Conservation (phyloP, 2,113 vertebrate species). For the Cheilinus undulatus region DNA sequence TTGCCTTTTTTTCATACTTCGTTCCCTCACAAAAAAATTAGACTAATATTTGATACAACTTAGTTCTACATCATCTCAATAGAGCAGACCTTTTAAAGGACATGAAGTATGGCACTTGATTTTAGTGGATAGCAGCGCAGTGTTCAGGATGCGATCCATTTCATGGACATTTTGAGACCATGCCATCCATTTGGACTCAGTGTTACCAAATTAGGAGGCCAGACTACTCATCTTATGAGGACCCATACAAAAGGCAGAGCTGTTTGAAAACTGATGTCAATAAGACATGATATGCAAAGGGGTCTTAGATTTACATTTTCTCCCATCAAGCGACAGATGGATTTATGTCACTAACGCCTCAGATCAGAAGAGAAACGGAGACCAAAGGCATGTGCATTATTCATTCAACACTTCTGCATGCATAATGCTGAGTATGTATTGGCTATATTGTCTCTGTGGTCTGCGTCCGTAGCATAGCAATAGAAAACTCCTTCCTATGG, state of each 20-base stretch:
- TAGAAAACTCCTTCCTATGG: slow-evolving; percentile 61
- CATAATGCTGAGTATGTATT: slow-evolving; percentile 74
- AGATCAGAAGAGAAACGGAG: slow-evolving; percentile 74
- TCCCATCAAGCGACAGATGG: slow-evolving; percentile 77
- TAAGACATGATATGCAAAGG: slow-evolving; percentile 76
- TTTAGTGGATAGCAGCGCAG: background rate
- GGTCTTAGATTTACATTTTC: slow-evolving; percentile 79
- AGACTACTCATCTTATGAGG: slow-evolving; percentile 63
- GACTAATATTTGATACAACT: background rate
- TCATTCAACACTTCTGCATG: slow-evolving; percentile 69
- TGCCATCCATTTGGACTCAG: slow-evolving; percentile 42
- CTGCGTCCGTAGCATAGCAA: slow-evolving; percentile 49
- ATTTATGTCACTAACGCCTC: slow-evolving; percentile 75
- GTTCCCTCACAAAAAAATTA: background rate
- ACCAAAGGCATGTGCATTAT: slow-evolving; percentile 76
- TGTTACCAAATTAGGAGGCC: slow-evolving; percentile 55
- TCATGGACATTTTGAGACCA: slow-evolving; percentile 9
- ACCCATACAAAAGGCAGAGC: slow-evolving; percentile 65
- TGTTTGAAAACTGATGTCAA: slow-evolving; percentile 74
- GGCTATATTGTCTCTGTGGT: slow-evolving; percentile 62
- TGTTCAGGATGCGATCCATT: slow-evolving; percentile 17
- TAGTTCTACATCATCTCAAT: background rate
- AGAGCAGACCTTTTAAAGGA: background rate
- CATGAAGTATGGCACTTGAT: background rate
- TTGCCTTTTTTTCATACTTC: background rate